Evolutionary conservation across 1,140 invertebrate species (phyloP), one percentile per base, ranked within the genome.

Genomic region (Tyrophagus putrescentiae): DNA sequence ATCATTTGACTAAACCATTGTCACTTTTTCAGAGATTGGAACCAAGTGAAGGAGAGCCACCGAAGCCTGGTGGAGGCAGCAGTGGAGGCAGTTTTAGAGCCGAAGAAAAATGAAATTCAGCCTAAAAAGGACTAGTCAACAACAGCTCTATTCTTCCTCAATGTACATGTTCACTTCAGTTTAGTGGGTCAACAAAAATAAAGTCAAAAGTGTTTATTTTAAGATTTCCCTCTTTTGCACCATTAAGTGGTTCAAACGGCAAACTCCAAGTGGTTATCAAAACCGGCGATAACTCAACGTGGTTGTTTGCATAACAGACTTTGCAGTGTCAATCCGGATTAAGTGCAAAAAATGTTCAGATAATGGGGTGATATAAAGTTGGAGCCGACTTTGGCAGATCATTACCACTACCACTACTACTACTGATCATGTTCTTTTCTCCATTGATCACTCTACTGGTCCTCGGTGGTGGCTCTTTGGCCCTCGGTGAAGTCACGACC

Each of bases 21-120:
- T 64, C 67, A 60, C 67, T 65, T 53, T 76, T 79, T 57, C 74
- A 91, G 87, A 50, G 78, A 87, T 70, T 77, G 82, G 70, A 72
- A 76, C 32, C 73, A 74, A 63, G 74, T 85, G 33, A 76, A 80
- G 64, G 60, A 65, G 9, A 79, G 79, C 31, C 70, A 92, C 3
- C 72, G 78, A n/a, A 78, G 81, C 64, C 85, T 93, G 79, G 82
- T 92, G 6, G 70, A 80, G 25, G 81, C 79, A 41, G 80, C 91
- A 57, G 78, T 89, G 13, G 71, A 80, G 36, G 84, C 92, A 68
- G 83, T 91, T 65, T 76, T 90, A 53, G 78, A 90, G 69, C 89
- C 89, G 0, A 73, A 80, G 62, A 70, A 79, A 63, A 84, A 89
- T 72, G 74, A 77, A n/a, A 72, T 91, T 2, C 76, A 81, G 60